These are phyloP conservation scores for Deilephila elpenor DNA, from an alignment of 2,888 invertebrate species.

Conservation along the genomic window DNA sequence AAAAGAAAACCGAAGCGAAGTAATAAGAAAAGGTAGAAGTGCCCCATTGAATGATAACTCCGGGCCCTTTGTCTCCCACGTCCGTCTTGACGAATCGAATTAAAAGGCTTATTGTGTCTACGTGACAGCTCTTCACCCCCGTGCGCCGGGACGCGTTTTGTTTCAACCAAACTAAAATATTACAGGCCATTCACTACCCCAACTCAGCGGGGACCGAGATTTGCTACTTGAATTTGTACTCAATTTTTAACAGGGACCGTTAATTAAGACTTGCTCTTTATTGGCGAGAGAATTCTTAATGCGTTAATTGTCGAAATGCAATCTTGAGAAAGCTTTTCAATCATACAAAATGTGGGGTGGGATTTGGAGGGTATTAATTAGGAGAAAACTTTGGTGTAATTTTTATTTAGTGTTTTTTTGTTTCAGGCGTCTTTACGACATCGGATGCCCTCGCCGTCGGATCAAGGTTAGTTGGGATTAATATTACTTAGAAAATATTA, in stretches of 20 bases:
- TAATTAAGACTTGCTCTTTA: constrained; percentile 83
- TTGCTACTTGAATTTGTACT: constrained; percentile 84
- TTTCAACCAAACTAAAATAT: constrained; percentile 84
- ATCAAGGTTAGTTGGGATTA: constrained; percentile 66
- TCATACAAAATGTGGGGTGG: constrained; percentile 72
- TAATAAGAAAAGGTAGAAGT: constrained; percentile 84
- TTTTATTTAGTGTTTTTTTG: constrained; percentile 51
- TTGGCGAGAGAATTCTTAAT: constrained; percentile 81
- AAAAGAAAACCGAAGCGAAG: constrained; percentile 78
- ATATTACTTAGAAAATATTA: background rate
- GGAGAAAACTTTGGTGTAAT: constrained; percentile 16
- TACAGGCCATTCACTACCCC: constrained; percentile 82
- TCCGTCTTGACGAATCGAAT: constrained; percentile 85
- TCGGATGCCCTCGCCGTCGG: constrained; percentile 73
- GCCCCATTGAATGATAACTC: constrained; percentile 85
- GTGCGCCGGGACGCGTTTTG: constrained; percentile 72
- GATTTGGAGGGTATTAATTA: constrained; percentile 25
- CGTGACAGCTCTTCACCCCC: constrained; percentile 78
- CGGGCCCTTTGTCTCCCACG: constrained; percentile 78
- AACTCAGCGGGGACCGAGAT: constrained; percentile 63
- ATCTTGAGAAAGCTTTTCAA: constrained; percentile 79
- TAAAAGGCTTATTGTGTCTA: constrained; percentile 85
- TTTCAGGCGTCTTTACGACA: constrained; percentile 79
- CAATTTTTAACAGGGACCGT: constrained; percentile 83
- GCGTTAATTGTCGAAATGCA: constrained; percentile 85